These are phyloP conservation scores for Rhineura floridana DNA, from an alignment of 2,113 vertebrate species.

Conservation along the genomic window DNA sequence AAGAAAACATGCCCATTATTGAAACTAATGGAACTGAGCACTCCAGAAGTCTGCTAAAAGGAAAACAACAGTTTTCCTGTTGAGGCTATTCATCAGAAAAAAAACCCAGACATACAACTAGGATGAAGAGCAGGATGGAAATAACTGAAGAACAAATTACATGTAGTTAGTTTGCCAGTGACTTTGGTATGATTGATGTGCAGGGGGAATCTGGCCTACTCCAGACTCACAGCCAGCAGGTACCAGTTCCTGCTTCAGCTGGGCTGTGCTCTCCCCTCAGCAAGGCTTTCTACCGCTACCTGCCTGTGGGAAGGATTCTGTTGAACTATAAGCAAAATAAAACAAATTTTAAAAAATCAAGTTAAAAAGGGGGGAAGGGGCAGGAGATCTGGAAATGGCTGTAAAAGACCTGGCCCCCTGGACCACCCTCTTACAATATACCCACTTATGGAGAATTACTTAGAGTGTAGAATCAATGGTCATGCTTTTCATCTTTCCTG, in stretches of 20 bases:
- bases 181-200: neutral
- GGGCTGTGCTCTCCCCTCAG: neutral
- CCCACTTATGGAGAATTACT: too few relatives aligned
- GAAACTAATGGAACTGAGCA: conserved; percentile 6
- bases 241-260: too few relatives aligned
- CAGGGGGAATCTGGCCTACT: neutral
- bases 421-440: too few relatives aligned
- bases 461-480: too few relatives aligned
- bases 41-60: neutral
- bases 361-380: too few relatives aligned
- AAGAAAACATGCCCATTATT: conserved; percentile 41
- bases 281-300: neutral
- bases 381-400: too few relatives aligned
- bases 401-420: too few relatives aligned
- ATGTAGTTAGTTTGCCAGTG: neutral
- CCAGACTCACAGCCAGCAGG: neutral
- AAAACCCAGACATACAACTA: neutral
- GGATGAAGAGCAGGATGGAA: neutral
- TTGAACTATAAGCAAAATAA: too few relatives aligned
- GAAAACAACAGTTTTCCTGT: neutral
- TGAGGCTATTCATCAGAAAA: neutral
- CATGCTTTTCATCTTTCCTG: too few relatives aligned
- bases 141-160: neutral
- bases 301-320: too few relatives aligned
- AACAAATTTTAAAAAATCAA: too few relatives aligned